Evolutionary conservation across 1,140 invertebrate genomes (phyloP).

Genomic region (Parasteatoda tepidariorum): DNA sequence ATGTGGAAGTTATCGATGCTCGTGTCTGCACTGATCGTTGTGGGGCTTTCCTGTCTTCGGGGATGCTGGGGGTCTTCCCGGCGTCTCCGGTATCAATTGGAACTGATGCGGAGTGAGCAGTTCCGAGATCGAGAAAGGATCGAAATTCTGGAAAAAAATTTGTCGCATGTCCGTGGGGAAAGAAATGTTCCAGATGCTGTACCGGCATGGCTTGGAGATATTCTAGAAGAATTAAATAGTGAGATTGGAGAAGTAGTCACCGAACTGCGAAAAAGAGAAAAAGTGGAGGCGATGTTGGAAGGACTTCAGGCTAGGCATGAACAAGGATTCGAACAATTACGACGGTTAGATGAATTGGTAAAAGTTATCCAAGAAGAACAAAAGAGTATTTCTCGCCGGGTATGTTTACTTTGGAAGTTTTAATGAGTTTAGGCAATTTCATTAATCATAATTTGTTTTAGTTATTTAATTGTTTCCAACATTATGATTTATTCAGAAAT

Average conservation of each 20-base stretch:
- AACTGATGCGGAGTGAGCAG: slow-evolving; percentile 4
- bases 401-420: neutral
- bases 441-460: too few species aligned
- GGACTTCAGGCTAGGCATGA: neutral
- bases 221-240: slow-evolving; percentile 1
- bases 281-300: neutral
- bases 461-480: too few species aligned
- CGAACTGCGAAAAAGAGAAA: neutral
- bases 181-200: neutral
- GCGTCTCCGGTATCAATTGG: slow-evolving; percentile 27
- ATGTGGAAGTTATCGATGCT: neutral
- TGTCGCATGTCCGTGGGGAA: neutral
- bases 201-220: neutral
- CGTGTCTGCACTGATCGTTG: neutral
- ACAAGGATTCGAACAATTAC: neutral
- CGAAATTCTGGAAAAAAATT: slow-evolving; percentile 7
- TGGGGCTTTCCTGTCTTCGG: neutral
- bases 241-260: neutral
- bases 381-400: neutral
- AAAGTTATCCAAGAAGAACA: neutral
- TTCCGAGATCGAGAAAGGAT: slow-evolving; percentile 14
- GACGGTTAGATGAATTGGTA: neutral
- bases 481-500: too few species aligned
- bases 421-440: too few species aligned
- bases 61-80: neutral